phyloP scores from a whole-genome alignment of 2,113 vertebrate genomes.

The Crotalus tigris region DNA sequence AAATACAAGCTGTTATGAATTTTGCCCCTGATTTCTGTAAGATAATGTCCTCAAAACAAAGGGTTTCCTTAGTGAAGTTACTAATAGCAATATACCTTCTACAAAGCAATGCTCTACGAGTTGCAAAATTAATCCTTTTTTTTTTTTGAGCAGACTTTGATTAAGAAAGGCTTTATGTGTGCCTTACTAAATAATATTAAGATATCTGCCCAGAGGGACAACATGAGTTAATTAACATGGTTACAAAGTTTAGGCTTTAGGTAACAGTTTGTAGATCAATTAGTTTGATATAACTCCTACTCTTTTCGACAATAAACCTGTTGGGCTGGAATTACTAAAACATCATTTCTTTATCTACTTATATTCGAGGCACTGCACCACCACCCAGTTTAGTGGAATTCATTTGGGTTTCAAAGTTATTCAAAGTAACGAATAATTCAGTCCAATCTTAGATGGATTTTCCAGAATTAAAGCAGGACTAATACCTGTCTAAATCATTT shows the following conservation, averaged over 20 bases:
- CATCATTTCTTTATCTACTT: not conserved
- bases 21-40: not conserved
- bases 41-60: not conserved
- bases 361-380: not conserved
- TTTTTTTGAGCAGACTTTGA: not conserved
- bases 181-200: constrained; percentile 5
- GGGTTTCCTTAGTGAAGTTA: not conserved
- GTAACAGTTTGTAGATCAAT: constrained; percentile 6
- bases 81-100: not conserved
- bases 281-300: not conserved
- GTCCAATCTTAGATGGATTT: not conserved
- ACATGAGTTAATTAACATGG: constrained; percentile 2
- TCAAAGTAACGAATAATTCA: not conserved
- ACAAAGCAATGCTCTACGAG: not conserved
- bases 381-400: not conserved
- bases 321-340: not conserved
- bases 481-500: not conserved
- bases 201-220: constrained; percentile 10
- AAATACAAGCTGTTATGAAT: not conserved
- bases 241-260: constrained; percentile 5
- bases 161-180: not conserved
- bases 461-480: not conserved
- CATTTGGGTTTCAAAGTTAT: too few species aligned
- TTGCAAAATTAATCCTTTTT: not conserved
- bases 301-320: not conserved